These are phyloP conservation scores for Emys orbicularis DNA, from an alignment of 2,797 vertebrate species.

Conservation along the genomic window DNA sequence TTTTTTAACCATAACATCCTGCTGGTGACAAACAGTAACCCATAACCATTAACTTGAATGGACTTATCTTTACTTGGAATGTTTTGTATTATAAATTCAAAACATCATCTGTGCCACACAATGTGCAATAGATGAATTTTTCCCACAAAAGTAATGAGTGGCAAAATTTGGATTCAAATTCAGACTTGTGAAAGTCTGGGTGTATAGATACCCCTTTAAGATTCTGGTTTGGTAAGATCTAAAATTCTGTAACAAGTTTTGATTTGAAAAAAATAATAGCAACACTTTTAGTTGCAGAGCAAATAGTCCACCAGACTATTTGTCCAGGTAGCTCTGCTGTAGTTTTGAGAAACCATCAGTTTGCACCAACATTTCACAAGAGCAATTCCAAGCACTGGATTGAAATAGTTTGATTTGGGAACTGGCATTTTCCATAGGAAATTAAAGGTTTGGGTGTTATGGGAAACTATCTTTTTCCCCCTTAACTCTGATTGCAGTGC, in stretches of 20 bases:
- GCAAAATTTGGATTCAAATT: background rate
- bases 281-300: background rate
- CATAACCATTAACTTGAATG: background rate
- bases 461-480: fast-evolving
- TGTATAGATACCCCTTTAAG: background rate
- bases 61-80: background rate
- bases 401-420: background rate
- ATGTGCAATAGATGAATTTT: background rate
- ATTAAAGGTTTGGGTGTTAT: background rate
- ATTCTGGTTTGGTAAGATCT: background rate
- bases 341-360: background rate
- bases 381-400: fast-evolving
- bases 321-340: background rate
- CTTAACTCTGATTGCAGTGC: background rate
- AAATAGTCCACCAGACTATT: background rate
- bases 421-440: background rate
- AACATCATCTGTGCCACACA: background rate
- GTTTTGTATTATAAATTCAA: background rate
- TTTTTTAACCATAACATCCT: background rate
- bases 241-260: background rate
- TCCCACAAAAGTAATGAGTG: background rate
- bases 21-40: background rate
- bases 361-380: background rate
- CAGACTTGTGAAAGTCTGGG: background rate
- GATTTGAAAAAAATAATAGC: background rate